A percentile compares a stretch with the other conserved stretches of the same genome.
phyloP scores from a whole-genome alignment of 2,888 invertebrate genomes.

The Sisyra nigra region DNA sequence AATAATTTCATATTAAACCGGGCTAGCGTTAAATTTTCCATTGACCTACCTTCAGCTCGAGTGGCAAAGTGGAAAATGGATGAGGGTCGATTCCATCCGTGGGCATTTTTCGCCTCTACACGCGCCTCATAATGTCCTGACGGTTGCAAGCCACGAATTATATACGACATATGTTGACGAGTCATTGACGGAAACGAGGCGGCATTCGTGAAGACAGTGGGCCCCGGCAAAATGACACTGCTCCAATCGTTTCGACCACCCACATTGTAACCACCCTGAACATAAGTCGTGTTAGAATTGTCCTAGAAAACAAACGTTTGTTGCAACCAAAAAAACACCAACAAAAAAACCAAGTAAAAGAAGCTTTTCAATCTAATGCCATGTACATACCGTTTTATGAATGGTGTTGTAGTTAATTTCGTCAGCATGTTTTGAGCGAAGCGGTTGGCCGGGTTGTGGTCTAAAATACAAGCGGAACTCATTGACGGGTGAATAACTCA shows the following conservation, averaged over 20 bases:
- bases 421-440: constrained; percentile 15
- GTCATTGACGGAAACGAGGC: constrained; percentile 24
- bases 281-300: constrained; percentile 2
- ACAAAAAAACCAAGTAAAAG: too few relatives aligned
- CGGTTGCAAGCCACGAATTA: constrained; percentile 32
- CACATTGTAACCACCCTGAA: constrained; percentile 7
- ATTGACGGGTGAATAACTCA: constrained; percentile 32
- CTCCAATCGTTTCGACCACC: constrained; percentile 26
- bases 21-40: too few relatives aligned
- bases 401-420: constrained; percentile 15
- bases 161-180: constrained; percentile 33
- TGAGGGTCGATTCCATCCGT: constrained; percentile 37
- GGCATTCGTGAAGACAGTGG: constrained; percentile 17
- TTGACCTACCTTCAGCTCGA: constrained; percentile 34
- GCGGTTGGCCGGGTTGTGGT: constrained; percentile 22
- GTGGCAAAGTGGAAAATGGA: constrained; percentile 36
- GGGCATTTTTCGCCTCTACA: constrained; percentile 37
- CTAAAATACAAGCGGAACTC: constrained; percentile 34
- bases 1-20: too few relatives aligned
- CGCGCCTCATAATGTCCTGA: constrained; percentile 37
- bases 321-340: too few relatives aligned
- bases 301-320: too few relatives aligned
- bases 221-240: constrained; percentile 25
- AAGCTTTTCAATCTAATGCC: too few relatives aligned
- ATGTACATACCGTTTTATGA: constrained; percentile 7